These are phyloP conservation scores for Dipodomys stephensi DNA, from an alignment of 2,113 vertebrate genomes.

Conservation along the genomic window DNA sequence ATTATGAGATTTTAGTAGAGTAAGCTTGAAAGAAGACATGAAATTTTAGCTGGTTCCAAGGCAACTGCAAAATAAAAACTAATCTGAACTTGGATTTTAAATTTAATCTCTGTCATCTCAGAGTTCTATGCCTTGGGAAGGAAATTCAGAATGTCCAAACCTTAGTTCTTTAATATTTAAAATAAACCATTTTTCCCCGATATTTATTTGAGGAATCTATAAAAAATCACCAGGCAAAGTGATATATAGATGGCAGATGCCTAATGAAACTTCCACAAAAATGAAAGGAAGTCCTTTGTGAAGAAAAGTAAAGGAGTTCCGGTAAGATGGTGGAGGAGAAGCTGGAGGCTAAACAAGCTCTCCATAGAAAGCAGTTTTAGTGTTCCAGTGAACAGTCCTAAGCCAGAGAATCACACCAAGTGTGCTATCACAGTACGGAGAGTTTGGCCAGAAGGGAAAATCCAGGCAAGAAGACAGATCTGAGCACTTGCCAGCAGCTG, in stretches of 20 bases:
- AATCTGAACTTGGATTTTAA: constrained; percentile 27
- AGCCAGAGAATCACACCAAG: no score
- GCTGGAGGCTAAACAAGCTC: no score
- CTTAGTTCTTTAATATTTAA: constrained; percentile 43
- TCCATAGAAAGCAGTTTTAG: no score
- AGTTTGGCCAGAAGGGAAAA: no score
- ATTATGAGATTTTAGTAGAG: constrained; percentile 13
- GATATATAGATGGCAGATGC: background rate
- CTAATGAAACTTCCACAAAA: background rate
- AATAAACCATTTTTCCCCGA: constrained; percentile 18
- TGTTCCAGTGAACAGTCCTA: no score
- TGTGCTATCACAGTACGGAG: no score
- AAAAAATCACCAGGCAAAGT: background rate
- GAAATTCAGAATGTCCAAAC: background rate
- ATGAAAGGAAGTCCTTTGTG: background rate
- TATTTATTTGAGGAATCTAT: background rate
- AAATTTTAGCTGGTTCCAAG: constrained; percentile 50
- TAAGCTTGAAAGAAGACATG: background rate
- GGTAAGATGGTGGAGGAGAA: no score
- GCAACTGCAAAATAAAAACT: constrained; percentile 14
- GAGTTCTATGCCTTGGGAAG: background rate
- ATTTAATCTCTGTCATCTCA: constrained; percentile 7
- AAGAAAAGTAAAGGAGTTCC: background rate
- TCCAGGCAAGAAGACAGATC: no score
- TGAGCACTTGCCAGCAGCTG: no score